phyloP scores from a whole-genome alignment of 2,888 invertebrate species.

The Zaprionus obscuricornis region DNA sequence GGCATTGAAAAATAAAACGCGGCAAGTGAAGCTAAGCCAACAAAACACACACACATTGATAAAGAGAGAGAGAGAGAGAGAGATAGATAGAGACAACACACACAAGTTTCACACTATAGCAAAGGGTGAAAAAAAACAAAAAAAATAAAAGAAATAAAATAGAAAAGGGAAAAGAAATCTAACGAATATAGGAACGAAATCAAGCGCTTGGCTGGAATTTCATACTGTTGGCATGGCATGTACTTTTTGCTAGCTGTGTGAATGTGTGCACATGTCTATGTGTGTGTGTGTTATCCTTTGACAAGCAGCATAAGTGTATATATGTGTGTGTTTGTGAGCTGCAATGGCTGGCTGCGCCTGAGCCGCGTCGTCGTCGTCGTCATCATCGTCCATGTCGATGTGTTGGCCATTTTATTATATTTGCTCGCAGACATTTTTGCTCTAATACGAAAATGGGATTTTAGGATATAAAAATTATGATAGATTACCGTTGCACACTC shows the following conservation, averaged over 20 bases:
- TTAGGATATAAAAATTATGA: slow-evolving; percentile 82
- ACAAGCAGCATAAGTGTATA: slow-evolving; percentile 68
- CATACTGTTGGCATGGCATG: slow-evolving; percentile 68
- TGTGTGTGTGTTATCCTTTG: slow-evolving; percentile 65
- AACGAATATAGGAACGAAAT: slow-evolving; percentile 64
- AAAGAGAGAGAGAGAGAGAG: slow-evolving; percentile 16
- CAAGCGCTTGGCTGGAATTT: slow-evolving; percentile 76
- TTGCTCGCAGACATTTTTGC: slow-evolving; percentile 79
- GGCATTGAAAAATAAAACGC: slow-evolving; percentile 74
- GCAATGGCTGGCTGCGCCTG: slow-evolving; percentile 33
- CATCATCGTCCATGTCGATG: slow-evolving; percentile 53
- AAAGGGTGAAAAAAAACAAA: neutral
- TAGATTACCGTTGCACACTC: slow-evolving; percentile 77
- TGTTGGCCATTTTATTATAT: slow-evolving; percentile 78
- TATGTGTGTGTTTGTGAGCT: no score
- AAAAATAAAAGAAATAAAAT: no score
- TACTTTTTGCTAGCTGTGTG: slow-evolving; percentile 23
- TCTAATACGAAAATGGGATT: slow-evolving; percentile 81
- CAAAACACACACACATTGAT: slow-evolving; percentile 22
- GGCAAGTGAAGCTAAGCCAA: slow-evolving; percentile 55
- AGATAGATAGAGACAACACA: slow-evolving; percentile 1
- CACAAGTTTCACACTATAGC: neutral
- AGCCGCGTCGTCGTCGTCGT: slow-evolving; percentile 24
- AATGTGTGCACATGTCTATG: slow-evolving; percentile 1
- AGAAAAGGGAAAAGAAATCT: slow-evolving; percentile 25